A percentile compares a stretch with the other conserved stretches of the same genome.
These are phyloP conservation scores for Clostera curtula DNA, from an alignment of 2,888 invertebrate species.

Conservation along the genomic window DNA sequence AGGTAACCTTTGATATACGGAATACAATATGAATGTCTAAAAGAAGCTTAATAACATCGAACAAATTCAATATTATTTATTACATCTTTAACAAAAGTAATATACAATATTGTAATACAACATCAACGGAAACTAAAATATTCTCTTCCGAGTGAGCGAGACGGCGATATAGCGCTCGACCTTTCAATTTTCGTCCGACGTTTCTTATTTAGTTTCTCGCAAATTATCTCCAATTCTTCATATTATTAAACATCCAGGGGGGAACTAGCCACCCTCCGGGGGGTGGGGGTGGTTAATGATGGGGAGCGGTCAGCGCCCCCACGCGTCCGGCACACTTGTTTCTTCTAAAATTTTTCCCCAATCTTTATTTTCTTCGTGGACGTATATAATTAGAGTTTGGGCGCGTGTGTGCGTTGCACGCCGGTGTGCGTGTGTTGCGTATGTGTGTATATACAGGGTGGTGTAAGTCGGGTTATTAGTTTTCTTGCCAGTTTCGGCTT, in stretches of 20 bases:
- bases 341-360: conserved; percentile 75
- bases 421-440: conserved; percentile 18
- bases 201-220: conserved; percentile 76
- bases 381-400: conserved; percentile 69
- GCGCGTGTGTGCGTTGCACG: conserved; percentile 26
- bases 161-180: too few relatives aligned
- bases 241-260: conserved; percentile 74
- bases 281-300: conserved; percentile 53
- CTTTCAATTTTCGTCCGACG: conserved; percentile 72
- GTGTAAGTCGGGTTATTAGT: conserved; percentile 71
- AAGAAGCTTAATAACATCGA: too few relatives aligned
- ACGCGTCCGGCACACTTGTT: conserved; percentile 64
- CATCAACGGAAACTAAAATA: too few relatives aligned
- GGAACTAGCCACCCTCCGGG: conserved; percentile 55
- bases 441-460: conserved; percentile 33
- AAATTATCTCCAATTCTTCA: conserved; percentile 76
- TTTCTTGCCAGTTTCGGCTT: conserved; percentile 65
- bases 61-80: too few relatives aligned
- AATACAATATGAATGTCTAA: too few relatives aligned
- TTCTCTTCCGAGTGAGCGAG: too few relatives aligned
- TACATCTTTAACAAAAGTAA: too few relatives aligned
- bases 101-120: too few relatives aligned
- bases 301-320: conserved; percentile 66
- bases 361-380: conserved; percentile 73
- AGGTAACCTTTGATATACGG: too few relatives aligned